Percentiles rank a stretch among this genome's conserved stretches.
Evolutionary conservation across 2,113 vertebrate genomes (phyloP).

Genomic region (Callospermophilus lateralis): DNA sequence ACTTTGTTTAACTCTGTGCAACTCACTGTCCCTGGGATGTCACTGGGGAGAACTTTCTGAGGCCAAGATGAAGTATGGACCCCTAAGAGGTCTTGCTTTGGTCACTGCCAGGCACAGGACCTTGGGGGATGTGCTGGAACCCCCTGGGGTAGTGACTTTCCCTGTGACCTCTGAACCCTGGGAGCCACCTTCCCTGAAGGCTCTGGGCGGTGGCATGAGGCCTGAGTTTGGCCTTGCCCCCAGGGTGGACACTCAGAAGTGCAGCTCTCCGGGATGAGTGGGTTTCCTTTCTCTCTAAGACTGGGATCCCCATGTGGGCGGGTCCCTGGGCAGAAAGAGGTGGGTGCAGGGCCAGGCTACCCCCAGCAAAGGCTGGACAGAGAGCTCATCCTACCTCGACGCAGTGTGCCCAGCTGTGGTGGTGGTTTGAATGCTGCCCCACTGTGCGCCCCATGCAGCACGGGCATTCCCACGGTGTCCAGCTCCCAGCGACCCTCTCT

Average conservation of each 20-base stretch:
- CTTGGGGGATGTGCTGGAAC: background rate
- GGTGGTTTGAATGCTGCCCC: too few relatives aligned
- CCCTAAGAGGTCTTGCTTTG: background rate
- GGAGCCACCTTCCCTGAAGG: too few relatives aligned
- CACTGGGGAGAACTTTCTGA: background rate
- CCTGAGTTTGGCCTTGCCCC: too few relatives aligned
- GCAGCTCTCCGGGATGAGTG: too few relatives aligned
- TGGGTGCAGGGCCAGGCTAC: too few relatives aligned
- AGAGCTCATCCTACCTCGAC: background rate
- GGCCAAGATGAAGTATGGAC: background rate
- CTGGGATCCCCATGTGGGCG: background rate
- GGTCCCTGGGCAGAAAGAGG: background rate
- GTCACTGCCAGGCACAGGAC: background rate
- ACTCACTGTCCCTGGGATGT: accelerated
- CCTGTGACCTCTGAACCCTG: too few relatives aligned
- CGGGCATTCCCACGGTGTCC: background rate
- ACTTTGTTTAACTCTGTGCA: background rate
- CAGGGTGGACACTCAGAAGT: too few relatives aligned
- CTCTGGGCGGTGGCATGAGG: too few relatives aligned
- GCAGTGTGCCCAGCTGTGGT: background rate
- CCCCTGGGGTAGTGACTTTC: too few relatives aligned
- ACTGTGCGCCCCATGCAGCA: too few relatives aligned
- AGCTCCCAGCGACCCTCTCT: too few relatives aligned
- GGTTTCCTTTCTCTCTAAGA: background rate
- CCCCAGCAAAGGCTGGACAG: too few relatives aligned